phyloP scores from a whole-genome alignment of 2,797 vertebrate species.

The Poecilia picta region DNA sequence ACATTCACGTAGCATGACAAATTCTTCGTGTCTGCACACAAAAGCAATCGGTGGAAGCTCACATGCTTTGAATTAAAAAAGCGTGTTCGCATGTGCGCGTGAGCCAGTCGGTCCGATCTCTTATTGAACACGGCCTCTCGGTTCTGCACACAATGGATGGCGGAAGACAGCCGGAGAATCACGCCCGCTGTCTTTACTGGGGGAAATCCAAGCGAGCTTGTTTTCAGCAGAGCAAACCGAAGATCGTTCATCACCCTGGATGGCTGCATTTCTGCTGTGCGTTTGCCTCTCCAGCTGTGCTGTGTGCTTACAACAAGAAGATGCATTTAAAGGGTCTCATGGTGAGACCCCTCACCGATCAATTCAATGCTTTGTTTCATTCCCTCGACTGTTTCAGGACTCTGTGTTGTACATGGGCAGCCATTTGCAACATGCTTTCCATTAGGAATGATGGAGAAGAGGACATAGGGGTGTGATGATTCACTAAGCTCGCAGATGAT shows the following conservation, averaged over 20 bases:
- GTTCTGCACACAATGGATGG: conserved; percentile 37
- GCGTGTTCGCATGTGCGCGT: conserved; percentile 26
- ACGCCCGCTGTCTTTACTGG: conserved; percentile 24
- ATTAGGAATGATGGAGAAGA: background rate
- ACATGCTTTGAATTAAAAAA: conserved; percentile 53
- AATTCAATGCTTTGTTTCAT: background rate
- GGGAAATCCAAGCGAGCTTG: conserved; percentile 54
- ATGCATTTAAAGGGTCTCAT: conserved; percentile 27
- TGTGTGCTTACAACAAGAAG: conserved; percentile 40
- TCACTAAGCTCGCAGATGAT: background rate
- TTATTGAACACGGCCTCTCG: conserved; percentile 38
- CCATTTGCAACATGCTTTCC: background rate
- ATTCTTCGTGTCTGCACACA: conserved; percentile 17
- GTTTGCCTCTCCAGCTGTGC: conserved; percentile 56
- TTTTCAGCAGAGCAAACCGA: conserved; percentile 41
- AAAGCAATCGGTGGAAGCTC: conserved; percentile 27
- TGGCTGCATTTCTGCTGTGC: conserved; percentile 19
- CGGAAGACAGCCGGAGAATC: conserved; percentile 16
- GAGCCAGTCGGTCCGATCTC: conserved; percentile 33
- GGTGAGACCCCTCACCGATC: background rate
- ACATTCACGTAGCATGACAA: conserved; percentile 5
- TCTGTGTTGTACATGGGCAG: background rate
- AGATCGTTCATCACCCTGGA: conserved; percentile 23
- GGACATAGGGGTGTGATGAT: background rate
- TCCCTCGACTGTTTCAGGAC: background rate